Conservation (phyloP, 1,140 invertebrate genomes). For the Bombus turneri region DNA sequence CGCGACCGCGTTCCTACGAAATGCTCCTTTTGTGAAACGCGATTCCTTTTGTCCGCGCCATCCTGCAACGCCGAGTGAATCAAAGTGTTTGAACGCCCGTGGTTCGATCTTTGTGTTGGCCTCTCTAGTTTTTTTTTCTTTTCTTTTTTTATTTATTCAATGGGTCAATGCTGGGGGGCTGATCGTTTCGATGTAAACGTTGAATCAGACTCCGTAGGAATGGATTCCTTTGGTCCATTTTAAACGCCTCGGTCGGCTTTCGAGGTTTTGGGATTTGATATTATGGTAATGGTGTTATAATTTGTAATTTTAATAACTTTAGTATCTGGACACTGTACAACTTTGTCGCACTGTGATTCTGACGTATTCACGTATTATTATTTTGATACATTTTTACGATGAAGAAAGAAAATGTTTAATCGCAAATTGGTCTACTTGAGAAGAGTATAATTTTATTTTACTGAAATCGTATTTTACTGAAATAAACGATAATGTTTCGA, state of each 20-base stretch:
- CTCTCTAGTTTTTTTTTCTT: not conserved
- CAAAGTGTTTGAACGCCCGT: not conserved
- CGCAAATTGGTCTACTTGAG: too few relatives aligned
- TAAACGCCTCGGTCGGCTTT: too few relatives aligned
- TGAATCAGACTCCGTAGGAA: not conserved
- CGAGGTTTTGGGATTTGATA: not conserved
- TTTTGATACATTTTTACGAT: too few relatives aligned
- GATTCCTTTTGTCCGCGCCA: slow-evolving; percentile 1
- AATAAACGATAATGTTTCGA: not conserved
- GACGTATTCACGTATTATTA: too few relatives aligned
- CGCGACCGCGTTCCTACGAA: not conserved
- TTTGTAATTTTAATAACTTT: not conserved
- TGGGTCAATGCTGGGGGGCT: not conserved
- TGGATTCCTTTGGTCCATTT: not conserved
- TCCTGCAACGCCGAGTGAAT: not conserved
- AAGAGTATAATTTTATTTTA: too few relatives aligned
- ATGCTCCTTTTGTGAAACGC: slow-evolving; percentile 23
- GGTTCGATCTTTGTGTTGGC: not conserved
- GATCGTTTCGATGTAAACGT: slow-evolving; percentile 7
- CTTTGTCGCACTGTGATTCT: too few relatives aligned
- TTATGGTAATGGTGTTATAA: not conserved
- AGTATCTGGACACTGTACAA: not conserved
- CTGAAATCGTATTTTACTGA: not conserved
- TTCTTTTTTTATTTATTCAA: slow-evolving; percentile 14
- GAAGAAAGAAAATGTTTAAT: too few relatives aligned